Evolutionary conservation across 2,888 invertebrate species (phyloP), one percentile per base, ranked within the genome.

Genomic region (Mythimna ferrago): DNA sequence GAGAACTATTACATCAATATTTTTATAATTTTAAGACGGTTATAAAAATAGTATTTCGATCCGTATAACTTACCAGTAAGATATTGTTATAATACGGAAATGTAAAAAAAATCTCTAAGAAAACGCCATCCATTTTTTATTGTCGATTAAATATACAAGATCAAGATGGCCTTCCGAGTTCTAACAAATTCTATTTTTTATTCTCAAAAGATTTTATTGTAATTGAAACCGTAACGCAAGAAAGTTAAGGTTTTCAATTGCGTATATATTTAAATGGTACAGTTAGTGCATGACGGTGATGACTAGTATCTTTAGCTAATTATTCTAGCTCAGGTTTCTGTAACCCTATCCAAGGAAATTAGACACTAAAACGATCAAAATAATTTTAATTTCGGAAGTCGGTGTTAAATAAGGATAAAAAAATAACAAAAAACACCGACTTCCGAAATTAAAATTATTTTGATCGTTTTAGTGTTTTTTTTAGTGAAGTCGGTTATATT

Each of bases 71-170:
- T 38, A 71, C 66, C 53, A 63, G 71, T 71, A 54, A 51, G 9
- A 21, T 56, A 54, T 74, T 58, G 62, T 51, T 57, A 64, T 73
- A 68, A 84, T 82, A 74, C 16, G 14, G 60, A 58, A 63, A 73
- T 80, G 16, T 19, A 3, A 19, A 16, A 44, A 6, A 6, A 14
- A 3, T 48, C 16, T 48, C 0, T 1, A 19, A 19, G 16, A 16
- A 48, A 48, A 48, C 2, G 48, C 48, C 48, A 16, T 48, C 16
- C 64, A 65, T 73, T 69, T n/a, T 63, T 76, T 77, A 68, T 65
- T 41, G 11, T 60, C 6, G 71, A 78, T 44, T 44, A 44, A 48
- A 48, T 19, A 48, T 76, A 73, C 35, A 58, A 66, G 38, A 60
- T 32, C 11, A 61, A 58, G 48, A 76, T 53, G 26, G 61, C 32